Conservation (phyloP, 2,888 invertebrate species). For the Dyspetes luteomarginatus region DNA sequence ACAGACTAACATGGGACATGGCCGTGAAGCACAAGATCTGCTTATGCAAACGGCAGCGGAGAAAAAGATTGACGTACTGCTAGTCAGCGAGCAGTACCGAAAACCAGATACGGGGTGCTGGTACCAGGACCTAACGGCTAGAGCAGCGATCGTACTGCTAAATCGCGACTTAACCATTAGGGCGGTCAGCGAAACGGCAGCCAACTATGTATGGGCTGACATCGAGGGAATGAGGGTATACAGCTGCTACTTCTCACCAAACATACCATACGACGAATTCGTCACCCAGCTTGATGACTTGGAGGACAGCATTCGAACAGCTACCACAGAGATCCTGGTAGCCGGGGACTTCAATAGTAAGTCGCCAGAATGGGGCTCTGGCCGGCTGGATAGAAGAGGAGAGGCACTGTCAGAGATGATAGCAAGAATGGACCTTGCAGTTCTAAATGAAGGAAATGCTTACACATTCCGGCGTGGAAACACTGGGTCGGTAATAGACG, state of each 20-base stretch:
- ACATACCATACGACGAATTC: too few species aligned
- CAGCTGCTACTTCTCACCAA: too few species aligned
- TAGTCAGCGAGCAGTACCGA: slow-evolving; percentile 39
- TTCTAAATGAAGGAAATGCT: slow-evolving; percentile 42
- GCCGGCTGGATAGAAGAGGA: slow-evolving; percentile 38
- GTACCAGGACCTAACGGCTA: slow-evolving; percentile 29
- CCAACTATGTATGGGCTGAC: slow-evolving; percentile 24
- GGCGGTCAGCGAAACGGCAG: background rate
- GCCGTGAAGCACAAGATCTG: slow-evolving; percentile 55
- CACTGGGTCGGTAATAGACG: slow-evolving; percentile 39
- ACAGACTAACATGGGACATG: slow-evolving; percentile 60
- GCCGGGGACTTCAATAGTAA: slow-evolving; percentile 35
- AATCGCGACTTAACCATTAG: background rate
- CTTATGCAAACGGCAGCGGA: slow-evolving; percentile 43
- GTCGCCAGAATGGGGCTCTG: slow-evolving; percentile 33
- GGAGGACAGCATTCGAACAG: too few species aligned
- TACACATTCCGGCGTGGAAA: slow-evolving; percentile 32
- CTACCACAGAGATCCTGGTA: too few species aligned
- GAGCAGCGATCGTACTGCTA: slow-evolving; percentile 31
- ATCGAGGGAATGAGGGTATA: too few species aligned
- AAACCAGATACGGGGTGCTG: slow-evolving; percentile 23
- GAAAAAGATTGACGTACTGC: slow-evolving; percentile 28
- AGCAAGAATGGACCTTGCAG: slow-evolving; percentile 27
- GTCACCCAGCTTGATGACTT: too few species aligned
- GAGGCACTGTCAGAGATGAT: slow-evolving; percentile 41